A percentile compares a stretch with the other conserved stretches of the same genome.
These are phyloP conservation scores for Triops cancriformis DNA, from an alignment of 1,140 invertebrate genomes.

Conservation along the genomic window DNA sequence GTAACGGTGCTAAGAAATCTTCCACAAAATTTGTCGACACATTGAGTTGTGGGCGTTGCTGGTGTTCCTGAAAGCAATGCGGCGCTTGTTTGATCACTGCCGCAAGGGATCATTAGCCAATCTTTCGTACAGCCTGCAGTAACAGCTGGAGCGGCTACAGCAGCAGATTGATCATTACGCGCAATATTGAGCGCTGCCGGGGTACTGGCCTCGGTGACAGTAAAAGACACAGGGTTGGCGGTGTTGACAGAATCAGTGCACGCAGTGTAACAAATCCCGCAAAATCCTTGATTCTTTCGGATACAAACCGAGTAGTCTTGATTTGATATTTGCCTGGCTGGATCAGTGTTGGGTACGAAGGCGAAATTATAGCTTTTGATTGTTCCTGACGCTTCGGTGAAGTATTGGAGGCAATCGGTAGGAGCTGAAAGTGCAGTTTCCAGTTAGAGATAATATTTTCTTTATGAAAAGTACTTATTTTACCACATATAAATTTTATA, in stretches of 20 bases:
- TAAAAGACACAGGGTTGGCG: not conserved
- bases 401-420: slow-evolving; percentile 60
- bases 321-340: slow-evolving; percentile 12
- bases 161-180: not conserved
- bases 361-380: slow-evolving; percentile 70
- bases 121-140: not conserved
- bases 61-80: slow-evolving; percentile 3
- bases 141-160: not conserved
- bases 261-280: slow-evolving; percentile 21
- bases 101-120: slow-evolving; percentile 10
- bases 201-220: not conserved
- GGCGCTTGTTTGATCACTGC: not conserved
- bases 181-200: not conserved
- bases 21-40: slow-evolving; percentile 15
- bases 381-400: slow-evolving; percentile 50
- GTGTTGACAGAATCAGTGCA: slow-evolving; percentile 18
- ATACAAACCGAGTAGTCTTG: slow-evolving; percentile 24
- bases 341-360: not conserved
- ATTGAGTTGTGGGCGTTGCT: not conserved
- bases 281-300: slow-evolving; percentile 20
- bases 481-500: too few relatives aligned
- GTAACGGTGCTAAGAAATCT: not conserved
- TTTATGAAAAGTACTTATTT: too few relatives aligned
- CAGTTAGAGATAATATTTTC: too few relatives aligned
- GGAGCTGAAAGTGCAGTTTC: slow-evolving; percentile 17